Evolutionary conservation across 2,797 vertebrate genomes (phyloP), one percentile per base, ranked within the genome.

Genomic region (Notolepis coatsorum): DNA sequence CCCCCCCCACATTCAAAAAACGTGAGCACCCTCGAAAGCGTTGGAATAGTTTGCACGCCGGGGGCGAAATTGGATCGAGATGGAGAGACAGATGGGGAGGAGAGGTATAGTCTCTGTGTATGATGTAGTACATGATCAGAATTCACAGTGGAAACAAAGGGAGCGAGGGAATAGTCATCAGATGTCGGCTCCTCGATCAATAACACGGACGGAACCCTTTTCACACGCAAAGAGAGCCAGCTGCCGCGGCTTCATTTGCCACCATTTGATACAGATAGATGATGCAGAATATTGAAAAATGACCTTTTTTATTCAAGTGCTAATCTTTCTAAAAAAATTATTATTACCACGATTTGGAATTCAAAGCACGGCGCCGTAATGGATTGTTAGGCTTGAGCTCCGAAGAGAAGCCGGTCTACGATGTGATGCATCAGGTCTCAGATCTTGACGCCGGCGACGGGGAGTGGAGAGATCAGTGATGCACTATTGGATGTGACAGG

Each of bases 401-500:
- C n/a, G 68, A 48, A 47, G 55, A 68, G 39, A 69, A 77, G 39
- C 56, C 49, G 60, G 73, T 82, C 66, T 77, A 39, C 3, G 8
- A 77, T 57, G 51, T 3, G 8, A 77, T 57, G 51, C 53, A 85
- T 80, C 75, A 71, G 60, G 76, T 79, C 68, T 79, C 70, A 80
- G 74, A 74, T 20, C 45, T 48, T 65, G 76, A 72, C 64, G 68
- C 62, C 67, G 71, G 71, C n/a, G n/a, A n/a, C n/a, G n/a, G n/a
- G n/a, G n/a, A n/a, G n/a, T n/a, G 73, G 51, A 73, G 70, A 68
- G 71, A 84, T 85, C 71, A 79, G 79, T 65, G 53, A 80, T 66
- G 73, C 77, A 63, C 61, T 52, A 41, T 1, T 67, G 68, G 56
- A 88, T 80, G 71, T 84, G 64, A 67, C 69, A 17, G 64, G 52